Base-by-base conservation (phyloP, 2,888 invertebrate species). In the Amphipyra tragopoginis region DNA sequence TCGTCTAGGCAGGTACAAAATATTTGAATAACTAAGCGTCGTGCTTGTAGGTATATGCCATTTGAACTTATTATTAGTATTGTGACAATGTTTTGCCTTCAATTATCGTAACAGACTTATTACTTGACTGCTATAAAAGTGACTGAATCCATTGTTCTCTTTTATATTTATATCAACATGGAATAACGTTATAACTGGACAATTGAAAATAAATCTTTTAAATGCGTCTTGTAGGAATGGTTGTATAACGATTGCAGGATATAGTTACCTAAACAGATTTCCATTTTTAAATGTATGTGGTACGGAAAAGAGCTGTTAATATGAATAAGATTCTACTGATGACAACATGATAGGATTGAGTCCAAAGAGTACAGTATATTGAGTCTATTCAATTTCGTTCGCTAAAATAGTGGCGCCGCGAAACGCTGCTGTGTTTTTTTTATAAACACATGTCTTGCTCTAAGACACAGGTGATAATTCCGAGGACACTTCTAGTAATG, bases 61-160 rank as follows among this genome's bases (percentile, higher is more conserved):
- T 9, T 26, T 7, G 13, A 11, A 26, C 10, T 9, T 3, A 44
- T 36, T 11, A 26, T 33, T 33, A 11, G 4, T 8, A 14, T 40
- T 40, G 40, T 40, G 14, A 47, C 14, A 11, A 6, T n/a, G 42
- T 47, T 40, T 58, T 49, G 15, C 39, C 33, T 47, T 29, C 14
- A 47, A 42, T 42, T 5, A 47, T 42, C 34, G 14, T 47, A 21
- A n/a, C 26, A 42, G 29, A 50, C 9, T 29, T 29, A 29, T 29
- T 29, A 29, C 29, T 39, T 29, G 7, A 42, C 34, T 48, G 26
- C 29, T 4, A 39, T 51, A 43, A 48, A 59, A 15, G 10, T 39
- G n/a, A 49, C n/a, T 60, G 26, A 34, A 39, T 52, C 43, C 47
- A 52, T 68, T 68, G 51, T 65, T 38, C 45, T 64, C 9, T 40